A percentile compares a stretch with the other conserved stretches of the same genome.
Evolutionary conservation across 2,797 vertebrate genomes (phyloP).

Genomic region (Diplodus puntazzo): DNA sequence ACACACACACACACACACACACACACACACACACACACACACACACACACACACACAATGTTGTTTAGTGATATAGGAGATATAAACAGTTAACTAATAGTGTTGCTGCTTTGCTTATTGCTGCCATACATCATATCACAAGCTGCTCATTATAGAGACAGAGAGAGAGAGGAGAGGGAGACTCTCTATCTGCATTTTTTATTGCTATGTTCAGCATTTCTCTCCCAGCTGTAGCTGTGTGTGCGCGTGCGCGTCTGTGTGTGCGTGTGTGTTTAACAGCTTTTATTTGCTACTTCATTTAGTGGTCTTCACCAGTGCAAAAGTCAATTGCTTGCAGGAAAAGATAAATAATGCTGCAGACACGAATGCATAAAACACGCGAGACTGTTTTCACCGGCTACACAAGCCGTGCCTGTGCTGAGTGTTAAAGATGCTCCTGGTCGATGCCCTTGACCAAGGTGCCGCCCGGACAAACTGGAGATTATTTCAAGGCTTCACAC

Average conservation of each 20-base stretch:
- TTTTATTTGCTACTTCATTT: slow-evolving; percentile 63
- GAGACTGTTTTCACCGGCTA: neutral
- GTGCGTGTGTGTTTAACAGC: slow-evolving; percentile 25
- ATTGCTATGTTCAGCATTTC: slow-evolving; percentile 80
- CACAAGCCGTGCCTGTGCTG: slow-evolving; percentile 11
- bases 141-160: slow-evolving; percentile 78
- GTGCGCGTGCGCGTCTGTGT: slow-evolving; percentile 6
- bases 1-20: slow-evolving; percentile 21
- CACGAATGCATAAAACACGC: slow-evolving; percentile 33
- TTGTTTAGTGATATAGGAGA: slow-evolving; percentile 61
- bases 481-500: neutral
- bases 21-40: too few species aligned
- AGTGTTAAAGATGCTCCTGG: neutral
- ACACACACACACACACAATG: slow-evolving; percentile 22
- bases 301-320: slow-evolving; percentile 43
- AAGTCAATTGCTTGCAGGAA: slow-evolving; percentile 49
- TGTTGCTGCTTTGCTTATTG: slow-evolving; percentile 76
- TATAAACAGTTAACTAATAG: slow-evolving; percentile 80
- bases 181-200: slow-evolving; percentile 77
- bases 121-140: slow-evolving; percentile 78
- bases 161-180: slow-evolving; percentile 46
- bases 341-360: slow-evolving; percentile 51
- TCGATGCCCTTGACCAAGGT: slow-evolving; percentile 13
- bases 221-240: slow-evolving; percentile 52
- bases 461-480: slow-evolving; percentile 4